phyloP scores from a whole-genome alignment of 2,113 vertebrate genomes.

The Epinephelus fuscoguttatus region DNA sequence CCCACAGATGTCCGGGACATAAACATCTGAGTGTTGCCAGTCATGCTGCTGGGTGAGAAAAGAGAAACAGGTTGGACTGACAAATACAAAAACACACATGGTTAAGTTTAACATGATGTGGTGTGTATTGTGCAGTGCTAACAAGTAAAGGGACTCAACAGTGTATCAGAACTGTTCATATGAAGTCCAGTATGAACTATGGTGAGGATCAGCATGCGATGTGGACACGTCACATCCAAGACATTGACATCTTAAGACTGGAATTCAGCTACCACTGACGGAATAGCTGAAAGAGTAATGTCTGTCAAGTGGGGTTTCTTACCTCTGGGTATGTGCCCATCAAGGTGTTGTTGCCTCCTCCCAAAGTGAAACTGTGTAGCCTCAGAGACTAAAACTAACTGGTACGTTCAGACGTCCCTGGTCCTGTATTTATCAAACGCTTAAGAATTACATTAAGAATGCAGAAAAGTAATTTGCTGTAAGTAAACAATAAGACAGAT shows the following conservation, averaged over 20 bases:
- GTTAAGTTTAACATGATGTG: neutral
- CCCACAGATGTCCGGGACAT: conserved; percentile 95
- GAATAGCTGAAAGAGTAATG: neutral
- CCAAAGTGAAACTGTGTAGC: neutral
- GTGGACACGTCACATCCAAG: neutral
- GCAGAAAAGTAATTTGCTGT: neutral
- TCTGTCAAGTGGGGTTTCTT: neutral
- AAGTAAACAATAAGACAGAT: neutral
- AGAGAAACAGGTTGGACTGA: neutral
- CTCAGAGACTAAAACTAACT: too few species aligned
- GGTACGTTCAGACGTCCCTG: too few species aligned
- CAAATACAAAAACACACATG: neutral
- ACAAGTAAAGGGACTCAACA: conserved; percentile 2
- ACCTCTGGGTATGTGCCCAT: neutral
- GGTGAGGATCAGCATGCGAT: neutral
- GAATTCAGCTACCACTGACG: neutral
- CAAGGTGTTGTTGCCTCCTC: neutral
- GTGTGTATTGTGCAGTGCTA: neutral
- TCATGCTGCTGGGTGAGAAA: neutral
- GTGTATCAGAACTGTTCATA: neutral
- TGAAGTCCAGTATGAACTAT: conserved; percentile 6
- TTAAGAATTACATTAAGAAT: neutral
- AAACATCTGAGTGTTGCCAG: conserved; percentile 84
- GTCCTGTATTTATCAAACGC: neutral
- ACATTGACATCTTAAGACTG: neutral